phyloP scores from a whole-genome alignment of 2,797 vertebrate species.

The Phoeniculus purpureus region DNA sequence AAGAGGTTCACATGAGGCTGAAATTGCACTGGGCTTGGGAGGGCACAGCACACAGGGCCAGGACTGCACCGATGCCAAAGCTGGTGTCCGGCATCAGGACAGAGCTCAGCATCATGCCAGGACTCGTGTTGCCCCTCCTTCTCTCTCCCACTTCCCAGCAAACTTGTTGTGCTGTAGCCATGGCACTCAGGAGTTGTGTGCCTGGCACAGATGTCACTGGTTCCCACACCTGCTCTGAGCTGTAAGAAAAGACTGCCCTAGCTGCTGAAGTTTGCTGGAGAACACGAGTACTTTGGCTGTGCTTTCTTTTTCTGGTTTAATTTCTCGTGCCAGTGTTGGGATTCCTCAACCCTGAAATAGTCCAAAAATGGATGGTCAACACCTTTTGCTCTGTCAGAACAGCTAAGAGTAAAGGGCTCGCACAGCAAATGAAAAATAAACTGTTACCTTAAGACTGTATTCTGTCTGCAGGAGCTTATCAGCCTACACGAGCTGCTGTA shows the following conservation, averaged over 20 bases:
- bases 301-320: not conserved
- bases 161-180: not conserved
- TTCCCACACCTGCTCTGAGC: not conserved
- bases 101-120: not conserved
- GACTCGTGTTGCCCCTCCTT: not conserved
- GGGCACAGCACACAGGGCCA: not conserved
- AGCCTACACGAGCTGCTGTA: not conserved
- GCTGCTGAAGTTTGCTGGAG: not conserved
- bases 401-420: not conserved
- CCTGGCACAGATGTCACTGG: not conserved
- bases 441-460: not conserved
- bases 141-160: not conserved
- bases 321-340: not conserved
- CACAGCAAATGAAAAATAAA: not conserved
- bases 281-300: not conserved
- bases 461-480: not conserved
- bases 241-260: not conserved
- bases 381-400: not conserved
- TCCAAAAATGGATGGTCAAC: not conserved
- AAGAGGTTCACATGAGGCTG: not conserved
- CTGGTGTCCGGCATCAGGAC: not conserved
- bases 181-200: accelerated
- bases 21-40: not conserved
- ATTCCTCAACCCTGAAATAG: not conserved
- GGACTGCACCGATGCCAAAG: not conserved